Conservation (phyloP, 2,113 vertebrate species). For the Elephantulus edwardii region DNA sequence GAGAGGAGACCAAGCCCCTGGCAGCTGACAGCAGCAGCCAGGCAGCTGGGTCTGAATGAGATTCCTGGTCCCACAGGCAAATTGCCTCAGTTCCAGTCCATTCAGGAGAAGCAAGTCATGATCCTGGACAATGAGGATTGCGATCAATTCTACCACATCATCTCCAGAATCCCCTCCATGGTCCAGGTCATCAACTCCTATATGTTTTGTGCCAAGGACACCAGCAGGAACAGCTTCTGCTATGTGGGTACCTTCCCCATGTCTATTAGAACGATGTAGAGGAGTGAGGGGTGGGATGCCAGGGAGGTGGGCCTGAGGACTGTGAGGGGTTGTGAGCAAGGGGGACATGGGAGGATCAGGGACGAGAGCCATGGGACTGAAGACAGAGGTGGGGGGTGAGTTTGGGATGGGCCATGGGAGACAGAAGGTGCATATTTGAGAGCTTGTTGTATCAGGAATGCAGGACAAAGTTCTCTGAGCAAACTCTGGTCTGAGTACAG, state of each 20-base stretch:
- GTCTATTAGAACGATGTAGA: too few species aligned
- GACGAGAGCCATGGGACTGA: too few species aligned
- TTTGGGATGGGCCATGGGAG: not conserved
- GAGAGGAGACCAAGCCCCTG: not conserved
- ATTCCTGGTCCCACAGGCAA: not conserved
- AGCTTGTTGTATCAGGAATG: not conserved
- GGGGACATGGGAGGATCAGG: too few species aligned
- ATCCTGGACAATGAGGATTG: slow-evolving; percentile 44
- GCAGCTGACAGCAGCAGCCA: not conserved
- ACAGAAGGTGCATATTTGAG: not conserved
- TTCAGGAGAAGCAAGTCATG: slow-evolving; percentile 66
- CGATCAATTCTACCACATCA: slow-evolving; percentile 34
- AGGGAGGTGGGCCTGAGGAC: not conserved
- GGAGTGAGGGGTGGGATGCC: not conserved
- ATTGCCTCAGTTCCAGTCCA: slow-evolving; percentile 47
- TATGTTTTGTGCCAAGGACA: slow-evolving; percentile 49
- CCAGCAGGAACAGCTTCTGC: slow-evolving; percentile 41
- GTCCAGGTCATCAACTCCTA: slow-evolving; percentile 40
- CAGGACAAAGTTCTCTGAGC: not conserved
- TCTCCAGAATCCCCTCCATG: slow-evolving; percentile 24
- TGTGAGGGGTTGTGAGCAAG: not conserved
- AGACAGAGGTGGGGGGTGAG: not conserved
- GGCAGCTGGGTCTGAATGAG: not conserved
- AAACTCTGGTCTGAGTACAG: not conserved
- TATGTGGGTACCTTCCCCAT: slow-evolving; percentile 6